Base-by-base conservation (phyloP, 2,113 vertebrate genomes). In the Ornithorhynchus anatinus region DNA sequence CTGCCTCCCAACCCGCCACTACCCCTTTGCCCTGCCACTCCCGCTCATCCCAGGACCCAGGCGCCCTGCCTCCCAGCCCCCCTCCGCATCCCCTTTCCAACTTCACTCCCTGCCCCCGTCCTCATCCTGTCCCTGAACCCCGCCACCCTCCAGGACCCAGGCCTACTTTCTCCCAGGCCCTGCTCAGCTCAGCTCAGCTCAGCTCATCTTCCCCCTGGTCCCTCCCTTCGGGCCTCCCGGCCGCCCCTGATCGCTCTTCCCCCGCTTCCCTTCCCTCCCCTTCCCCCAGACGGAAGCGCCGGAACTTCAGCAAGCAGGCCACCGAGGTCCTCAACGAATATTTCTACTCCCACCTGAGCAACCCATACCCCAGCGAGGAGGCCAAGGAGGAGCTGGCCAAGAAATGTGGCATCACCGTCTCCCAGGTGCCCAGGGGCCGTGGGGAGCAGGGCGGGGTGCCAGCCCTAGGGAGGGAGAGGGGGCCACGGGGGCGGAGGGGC, bases 301-400 rank as follows among this genome's bases (percentile, higher is more conserved):
- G 96, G 6, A 97, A 96, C 80, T 96, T 97, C 82, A 97, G 96
- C 89, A 96, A 97, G 72, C 96, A 96, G 88, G 96, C 96, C 72
- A 97, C 96, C 0, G 96, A 97, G 80, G 94, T 94, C 69, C 88
- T 97, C 56, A 97, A 97, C 22, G 96, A 97, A 71, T 97, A 97
- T 74, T 97, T 97, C 89, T 97, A 97, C 80, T 97, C 96, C 5
- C 96, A 97, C 84, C 91, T 97, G 69, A 96, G 96, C 63, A 97
- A 97, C 89, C 96, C 96, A 0, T 96, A 96, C 56, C 96, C 96
- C 40, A 97, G 96, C 8, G 96, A 96, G 82, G 96, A 96, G 88
- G 96, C 96, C 58, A 97, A 97, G 88, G 96, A 97, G 61, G 95
- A 97, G 81, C 94, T 97, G 0, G 96, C 96, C 81, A 96, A 96